Evolutionary conservation across 2,113 vertebrate genomes (phyloP), one percentile per base, ranked within the genome.

Genomic region (Pachypanchax playfairii): DNA sequence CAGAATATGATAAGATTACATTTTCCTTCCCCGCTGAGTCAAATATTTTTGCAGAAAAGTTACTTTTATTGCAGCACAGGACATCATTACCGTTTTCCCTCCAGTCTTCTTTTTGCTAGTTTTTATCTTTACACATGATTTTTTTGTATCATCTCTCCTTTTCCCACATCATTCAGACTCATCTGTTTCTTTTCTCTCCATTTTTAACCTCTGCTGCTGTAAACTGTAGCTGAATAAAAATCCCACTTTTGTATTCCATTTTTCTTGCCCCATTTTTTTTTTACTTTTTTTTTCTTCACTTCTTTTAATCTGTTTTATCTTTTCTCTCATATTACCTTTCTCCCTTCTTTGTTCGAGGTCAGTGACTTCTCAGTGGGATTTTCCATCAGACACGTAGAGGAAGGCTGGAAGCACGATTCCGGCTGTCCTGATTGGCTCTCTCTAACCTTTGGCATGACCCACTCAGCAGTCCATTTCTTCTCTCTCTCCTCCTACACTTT

Each of bases 331-430:
- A 18, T 57, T 15, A 1, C 28, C 10, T 72, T 43, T 35, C 63
- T 36, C 26, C 7, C 10, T 36, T 39, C 20, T 42, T 47, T 52
- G 53, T 81, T 73, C 31, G 46, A 62, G 76, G 73, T 85, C 75
- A 79, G 44, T 2, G 17, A 68, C 42, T 67, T 36, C 60, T 56
- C 44, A 1, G 56, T 60, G 65, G 64, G 68, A 73, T 60, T 75
- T 72, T 67, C 47, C 71, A 59, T 76, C 82, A 66, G 69, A 43
- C 39, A 0, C 53, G 12, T 28, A 54, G 20, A 46, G 52, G 2
- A 15, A 47, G 2, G 47, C 48, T 73, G 48, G 18, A 55, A 20
- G 63, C 26, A 9, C 43, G 36, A 42, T 11, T 49, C 24, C 33
- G 18, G 8, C 11, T 17, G 42, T 41, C 50, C 54, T 68, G 55